phyloP scores from a whole-genome alignment of 2,888 invertebrate species.

The Stratiomys singularior region DNA sequence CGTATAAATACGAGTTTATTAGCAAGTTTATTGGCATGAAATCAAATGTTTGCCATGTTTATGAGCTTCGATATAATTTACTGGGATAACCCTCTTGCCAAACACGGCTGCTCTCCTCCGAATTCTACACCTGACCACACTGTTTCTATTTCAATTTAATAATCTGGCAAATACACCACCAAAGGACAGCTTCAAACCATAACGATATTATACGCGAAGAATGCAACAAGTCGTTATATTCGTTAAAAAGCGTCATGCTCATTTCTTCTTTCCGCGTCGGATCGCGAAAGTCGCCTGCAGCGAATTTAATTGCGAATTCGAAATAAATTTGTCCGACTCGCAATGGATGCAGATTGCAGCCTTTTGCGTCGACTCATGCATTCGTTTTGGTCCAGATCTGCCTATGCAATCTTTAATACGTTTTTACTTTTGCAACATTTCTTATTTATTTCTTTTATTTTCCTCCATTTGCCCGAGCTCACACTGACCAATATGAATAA shows the following conservation, averaged over 20 bases:
- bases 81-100: no score
- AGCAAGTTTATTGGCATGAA: no score
- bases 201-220: slow-evolving; percentile 32
- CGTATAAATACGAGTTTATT: no score
- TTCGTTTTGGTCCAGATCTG: slow-evolving; percentile 51
- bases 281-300: slow-evolving; percentile 59
- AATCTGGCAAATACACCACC: slow-evolving; percentile 15
- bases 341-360: slow-evolving; percentile 17
- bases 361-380: slow-evolving; percentile 34
- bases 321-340: slow-evolving; percentile 60
- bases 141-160: slow-evolving; percentile 3
- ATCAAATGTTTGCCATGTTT: no score
- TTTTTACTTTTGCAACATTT: slow-evolving; percentile 22
- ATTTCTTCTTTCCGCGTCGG: slow-evolving; percentile 23
- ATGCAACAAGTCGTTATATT: slow-evolving; percentile 33
- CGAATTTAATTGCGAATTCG: slow-evolving; percentile 61
- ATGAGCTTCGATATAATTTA: no score
- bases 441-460: slow-evolving; percentile 24
- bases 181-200: slow-evolving; percentile 31
- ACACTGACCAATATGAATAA: not conserved
- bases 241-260: slow-evolving; percentile 31
- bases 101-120: not conserved
- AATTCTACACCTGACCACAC: slow-evolving; percentile 6
- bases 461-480: not conserved
- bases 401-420: slow-evolving; percentile 47